phyloP scores from a whole-genome alignment of 2,113 vertebrate genomes.

The Muscicapa adusta region DNA sequence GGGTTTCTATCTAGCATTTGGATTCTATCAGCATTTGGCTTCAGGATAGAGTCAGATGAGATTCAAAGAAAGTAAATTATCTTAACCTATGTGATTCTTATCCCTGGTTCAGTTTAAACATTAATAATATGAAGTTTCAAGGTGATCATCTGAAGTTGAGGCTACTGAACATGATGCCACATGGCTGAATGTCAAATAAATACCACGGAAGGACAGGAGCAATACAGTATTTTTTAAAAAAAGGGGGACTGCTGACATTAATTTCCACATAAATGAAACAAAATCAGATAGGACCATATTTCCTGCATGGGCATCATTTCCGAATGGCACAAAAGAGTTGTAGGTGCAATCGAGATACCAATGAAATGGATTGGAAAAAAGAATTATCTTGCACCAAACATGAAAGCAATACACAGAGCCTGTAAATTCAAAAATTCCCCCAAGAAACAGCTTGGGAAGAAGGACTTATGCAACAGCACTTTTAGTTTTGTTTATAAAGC shows the following conservation, averaged over 20 bases:
- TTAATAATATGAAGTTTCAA: background rate
- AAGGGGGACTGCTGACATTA: background rate
- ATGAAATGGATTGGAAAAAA: background rate
- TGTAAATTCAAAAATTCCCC: background rate
- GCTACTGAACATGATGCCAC: background rate
- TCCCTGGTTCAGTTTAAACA: background rate
- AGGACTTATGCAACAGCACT: background rate
- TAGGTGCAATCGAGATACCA: background rate
- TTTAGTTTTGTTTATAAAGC: background rate
- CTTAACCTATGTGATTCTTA: background rate
- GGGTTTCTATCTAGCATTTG: background rate
- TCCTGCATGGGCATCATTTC: background rate
- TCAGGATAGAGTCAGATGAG: background rate
- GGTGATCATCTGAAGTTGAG: background rate
- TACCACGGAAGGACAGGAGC: background rate
- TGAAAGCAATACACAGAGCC: background rate
- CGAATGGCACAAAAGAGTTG: background rate
- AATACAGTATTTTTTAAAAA: background rate
- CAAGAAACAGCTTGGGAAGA: background rate
- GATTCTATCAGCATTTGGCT: background rate
- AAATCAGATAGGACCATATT: background rate
- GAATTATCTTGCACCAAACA: background rate
- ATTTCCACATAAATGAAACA: background rate
- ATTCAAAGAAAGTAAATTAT: background rate
- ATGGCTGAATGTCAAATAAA: background rate